Percentiles rank a stretch among this genome's conserved stretches.
These are phyloP conservation scores for Pseudorhombus dupliciocellatus DNA, from an alignment of 2,113 vertebrate species.

Conservation along the genomic window DNA sequence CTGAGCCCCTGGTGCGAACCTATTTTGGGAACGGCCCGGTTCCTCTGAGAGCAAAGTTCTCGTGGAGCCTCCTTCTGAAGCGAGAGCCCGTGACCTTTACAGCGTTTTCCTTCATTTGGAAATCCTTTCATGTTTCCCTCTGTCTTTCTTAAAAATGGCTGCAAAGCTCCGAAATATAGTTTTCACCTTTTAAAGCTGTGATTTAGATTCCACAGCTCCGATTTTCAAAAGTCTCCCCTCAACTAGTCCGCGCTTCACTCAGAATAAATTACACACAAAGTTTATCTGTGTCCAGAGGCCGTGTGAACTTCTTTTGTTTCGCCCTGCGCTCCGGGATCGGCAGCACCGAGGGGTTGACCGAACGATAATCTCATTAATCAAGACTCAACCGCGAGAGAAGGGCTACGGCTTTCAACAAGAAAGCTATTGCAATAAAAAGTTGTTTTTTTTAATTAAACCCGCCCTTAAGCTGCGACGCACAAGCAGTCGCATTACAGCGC, in stretches of 20 bases:
- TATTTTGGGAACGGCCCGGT: too few relatives aligned
- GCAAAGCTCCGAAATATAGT: neutral
- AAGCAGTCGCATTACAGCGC: neutral
- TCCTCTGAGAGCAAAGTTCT: neutral
- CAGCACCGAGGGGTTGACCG: neutral
- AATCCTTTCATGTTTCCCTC: neutral
- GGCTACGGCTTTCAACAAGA: constrained; percentile 47
- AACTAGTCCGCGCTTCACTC: neutral
- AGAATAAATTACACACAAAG: constrained; percentile 4
- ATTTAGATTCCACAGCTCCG: neutral
- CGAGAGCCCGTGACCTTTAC: too few relatives aligned
- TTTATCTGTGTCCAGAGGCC: constrained; percentile 11
- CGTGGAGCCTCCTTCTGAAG: neutral
- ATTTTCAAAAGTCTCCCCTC: neutral
- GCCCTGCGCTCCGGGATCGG: neutral
- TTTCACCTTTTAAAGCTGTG: neutral
- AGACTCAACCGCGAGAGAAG: constrained; percentile 34
- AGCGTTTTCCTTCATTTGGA: neutral
- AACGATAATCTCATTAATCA: constrained; percentile 69
- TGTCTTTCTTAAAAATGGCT: neutral
- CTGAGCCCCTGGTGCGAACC: too few relatives aligned
- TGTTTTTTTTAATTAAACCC: constrained; percentile 67
- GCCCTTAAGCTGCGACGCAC: constrained; percentile 43
- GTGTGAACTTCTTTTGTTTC: neutral
- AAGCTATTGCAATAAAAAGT: constrained; percentile 56